These are phyloP conservation scores for Synergus gifuensis DNA, from an alignment of 2,888 invertebrate species.

Conservation along the genomic window DNA sequence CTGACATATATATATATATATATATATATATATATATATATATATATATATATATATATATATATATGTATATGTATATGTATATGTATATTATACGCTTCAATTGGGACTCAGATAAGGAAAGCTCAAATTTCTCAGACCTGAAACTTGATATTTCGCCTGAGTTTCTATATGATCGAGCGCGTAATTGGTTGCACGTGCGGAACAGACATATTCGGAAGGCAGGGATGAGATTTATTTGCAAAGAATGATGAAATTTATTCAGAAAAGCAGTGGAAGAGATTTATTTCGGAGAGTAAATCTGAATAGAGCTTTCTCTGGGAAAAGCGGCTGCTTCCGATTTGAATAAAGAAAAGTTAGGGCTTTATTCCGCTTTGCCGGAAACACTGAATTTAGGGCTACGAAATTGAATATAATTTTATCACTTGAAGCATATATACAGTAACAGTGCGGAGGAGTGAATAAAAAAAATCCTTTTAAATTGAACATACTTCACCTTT, in stretches of 20 bases:
- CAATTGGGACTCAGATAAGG: conserved; percentile 21
- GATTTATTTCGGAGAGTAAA: background rate
- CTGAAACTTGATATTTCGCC: conserved; percentile 29
- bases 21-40: conserved; percentile 2
- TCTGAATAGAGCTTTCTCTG: background rate
- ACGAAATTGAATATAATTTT: background rate
- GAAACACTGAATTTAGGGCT: background rate
- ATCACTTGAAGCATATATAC: background rate
- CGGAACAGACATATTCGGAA: background rate
- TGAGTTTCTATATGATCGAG: conserved; percentile 24
- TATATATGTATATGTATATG: no score
- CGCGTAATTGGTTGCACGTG: conserved; percentile 31
- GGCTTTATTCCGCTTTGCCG: background rate
- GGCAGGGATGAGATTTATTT: background rate
- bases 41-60: conserved; percentile 1
- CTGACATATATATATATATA: conserved; percentile 3
- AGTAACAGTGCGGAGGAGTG: background rate
- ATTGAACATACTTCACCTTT: background rate
- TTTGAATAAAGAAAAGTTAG: background rate
- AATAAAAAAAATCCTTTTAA: background rate
- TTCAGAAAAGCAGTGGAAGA: background rate
- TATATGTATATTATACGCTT: background rate
- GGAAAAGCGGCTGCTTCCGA: background rate
- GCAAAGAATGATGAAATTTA: background rate
- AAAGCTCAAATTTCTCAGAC: conserved; percentile 28